These are phyloP conservation scores for Uropsilus gracilis DNA, from an alignment of 2,113 vertebrate species.

Conservation along the genomic window DNA sequence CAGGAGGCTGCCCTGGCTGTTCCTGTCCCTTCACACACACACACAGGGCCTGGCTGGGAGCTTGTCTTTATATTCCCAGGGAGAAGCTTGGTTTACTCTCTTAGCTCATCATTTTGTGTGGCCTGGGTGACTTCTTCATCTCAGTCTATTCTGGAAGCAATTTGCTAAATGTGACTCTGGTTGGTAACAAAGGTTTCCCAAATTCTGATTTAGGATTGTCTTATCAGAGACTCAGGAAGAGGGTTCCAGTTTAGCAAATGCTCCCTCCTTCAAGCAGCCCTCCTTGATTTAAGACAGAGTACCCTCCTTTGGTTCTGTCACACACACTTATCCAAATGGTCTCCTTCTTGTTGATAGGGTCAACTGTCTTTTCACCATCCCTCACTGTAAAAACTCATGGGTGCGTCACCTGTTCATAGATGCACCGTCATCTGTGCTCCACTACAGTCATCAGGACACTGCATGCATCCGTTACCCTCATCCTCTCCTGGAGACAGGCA, in stretches of 20 bases:
- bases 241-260: not conserved
- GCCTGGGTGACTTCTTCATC: not conserved
- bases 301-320: not conserved
- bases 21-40: fast-evolving
- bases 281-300: not conserved
- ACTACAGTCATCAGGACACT: not conserved
- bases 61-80: not conserved
- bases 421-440: not conserved
- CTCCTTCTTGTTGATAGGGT: not conserved
- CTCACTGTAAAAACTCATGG: not conserved
- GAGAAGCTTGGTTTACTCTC: not conserved
- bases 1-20: not conserved
- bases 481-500: not conserved
- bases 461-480: not conserved
- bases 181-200: not conserved
- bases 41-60: not conserved
- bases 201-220: not conserved
- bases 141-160: not conserved
- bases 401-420: not conserved
- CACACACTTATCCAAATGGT: fast-evolving
- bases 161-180: not conserved
- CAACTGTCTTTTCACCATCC: too few relatives aligned
- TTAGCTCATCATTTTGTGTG: not conserved
- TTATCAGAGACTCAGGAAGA: not conserved
- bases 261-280: not conserved